phyloP scores from a whole-genome alignment of 2,113 vertebrate genomes.

The Pavo muticus region DNA sequence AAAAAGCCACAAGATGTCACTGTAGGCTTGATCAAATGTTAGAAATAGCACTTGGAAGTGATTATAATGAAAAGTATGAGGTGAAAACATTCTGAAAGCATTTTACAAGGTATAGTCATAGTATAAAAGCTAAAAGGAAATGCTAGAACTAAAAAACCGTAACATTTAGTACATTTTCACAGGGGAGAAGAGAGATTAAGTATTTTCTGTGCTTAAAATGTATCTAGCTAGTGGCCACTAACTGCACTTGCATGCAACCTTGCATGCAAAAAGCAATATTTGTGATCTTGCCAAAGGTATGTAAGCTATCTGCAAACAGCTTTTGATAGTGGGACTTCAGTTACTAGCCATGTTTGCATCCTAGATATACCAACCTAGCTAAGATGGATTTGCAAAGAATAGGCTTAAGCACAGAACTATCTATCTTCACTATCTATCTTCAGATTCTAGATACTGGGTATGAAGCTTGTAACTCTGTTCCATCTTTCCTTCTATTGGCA shows the following conservation, averaged over 20 bases:
- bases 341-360: background rate
- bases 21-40: background rate
- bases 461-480: background rate
- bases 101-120: background rate
- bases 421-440: background rate
- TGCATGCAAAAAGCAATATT: background rate
- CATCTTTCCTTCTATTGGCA: background rate
- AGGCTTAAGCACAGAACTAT: background rate
- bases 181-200: background rate
- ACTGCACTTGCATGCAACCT: background rate
- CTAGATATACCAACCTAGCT: background rate
- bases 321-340: background rate
- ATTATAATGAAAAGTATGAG: background rate
- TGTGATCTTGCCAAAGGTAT: background rate
- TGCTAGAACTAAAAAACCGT: background rate
- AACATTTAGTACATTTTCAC: background rate
- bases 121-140: background rate
- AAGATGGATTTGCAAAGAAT: background rate
- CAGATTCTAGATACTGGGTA: background rate
- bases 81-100: background rate
- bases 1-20: slow-evolving; percentile 60
- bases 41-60: background rate
- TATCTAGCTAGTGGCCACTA: background rate
- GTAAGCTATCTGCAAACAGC: background rate
- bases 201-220: background rate